Conservation (phyloP, 2,797 vertebrate genomes). For the Scolopax bukidnonensis region DNA sequence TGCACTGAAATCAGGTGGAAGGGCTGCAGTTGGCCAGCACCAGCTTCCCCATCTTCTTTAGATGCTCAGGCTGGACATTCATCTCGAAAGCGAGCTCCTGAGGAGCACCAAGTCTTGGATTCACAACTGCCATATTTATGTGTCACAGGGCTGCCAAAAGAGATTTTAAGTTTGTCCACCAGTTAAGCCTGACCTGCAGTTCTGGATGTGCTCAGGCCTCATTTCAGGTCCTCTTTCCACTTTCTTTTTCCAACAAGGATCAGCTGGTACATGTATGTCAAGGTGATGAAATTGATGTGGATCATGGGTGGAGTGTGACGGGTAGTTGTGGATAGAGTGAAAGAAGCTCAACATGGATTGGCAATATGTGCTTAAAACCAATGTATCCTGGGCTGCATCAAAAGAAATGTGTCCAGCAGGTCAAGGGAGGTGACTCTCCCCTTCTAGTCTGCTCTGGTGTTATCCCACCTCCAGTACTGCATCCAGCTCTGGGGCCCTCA, state of each 20-base stretch:
- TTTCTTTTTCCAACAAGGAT: background rate
- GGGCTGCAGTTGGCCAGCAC: background rate
- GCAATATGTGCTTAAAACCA: background rate
- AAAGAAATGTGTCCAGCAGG: background rate
- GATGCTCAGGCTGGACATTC: background rate
- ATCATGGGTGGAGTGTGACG: too few relatives aligned
- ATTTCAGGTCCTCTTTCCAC: background rate
- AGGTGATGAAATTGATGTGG: background rate
- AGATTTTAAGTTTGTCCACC: background rate
- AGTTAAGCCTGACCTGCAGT: background rate
- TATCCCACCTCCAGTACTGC: background rate
- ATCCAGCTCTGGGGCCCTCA: background rate
- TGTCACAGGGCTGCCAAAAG: background rate
- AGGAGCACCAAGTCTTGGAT: background rate
- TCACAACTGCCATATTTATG: background rate
- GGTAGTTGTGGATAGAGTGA: background rate
- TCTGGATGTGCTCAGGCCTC: background rate
- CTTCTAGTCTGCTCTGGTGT: background rate
- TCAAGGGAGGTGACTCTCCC: background rate
- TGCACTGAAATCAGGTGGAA: background rate
- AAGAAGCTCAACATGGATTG: background rate
- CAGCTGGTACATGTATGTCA: background rate
- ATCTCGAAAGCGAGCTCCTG: fast-evolving
- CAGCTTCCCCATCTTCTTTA: background rate
- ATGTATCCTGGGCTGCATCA: background rate